A percentile compares a stretch with the other conserved stretches of the same genome.
phyloP scores from a whole-genome alignment of 1,140 invertebrate species.

The Drosophila littoralis region DNA sequence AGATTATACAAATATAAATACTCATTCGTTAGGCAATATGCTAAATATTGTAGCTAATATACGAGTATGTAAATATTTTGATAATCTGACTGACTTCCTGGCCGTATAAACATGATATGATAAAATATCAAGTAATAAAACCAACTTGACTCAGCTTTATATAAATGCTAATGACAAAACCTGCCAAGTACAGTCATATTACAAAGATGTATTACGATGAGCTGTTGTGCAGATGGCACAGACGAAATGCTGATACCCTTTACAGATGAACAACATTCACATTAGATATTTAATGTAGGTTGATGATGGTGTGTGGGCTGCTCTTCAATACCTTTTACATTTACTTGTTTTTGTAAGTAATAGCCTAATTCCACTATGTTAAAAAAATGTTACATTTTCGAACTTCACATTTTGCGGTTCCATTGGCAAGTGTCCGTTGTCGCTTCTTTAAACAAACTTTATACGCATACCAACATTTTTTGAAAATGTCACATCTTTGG shows the following conservation, averaged over 20 bases:
- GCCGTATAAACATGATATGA: constrained; percentile 22
- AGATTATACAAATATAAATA: constrained; percentile 22
- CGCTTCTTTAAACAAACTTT: no score
- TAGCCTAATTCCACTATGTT: no score
- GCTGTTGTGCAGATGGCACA: background rate
- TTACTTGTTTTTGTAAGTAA: no score
- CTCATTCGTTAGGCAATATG: constrained; percentile 16
- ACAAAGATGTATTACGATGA: background rate
- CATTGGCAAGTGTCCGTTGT: no score
- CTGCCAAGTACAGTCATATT: background rate
- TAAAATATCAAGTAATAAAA: constrained; percentile 17
- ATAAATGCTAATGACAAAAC: background rate
- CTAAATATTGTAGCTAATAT: constrained; percentile 1
- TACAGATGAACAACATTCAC: background rate
- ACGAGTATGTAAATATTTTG: constrained; percentile 9
- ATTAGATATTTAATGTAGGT: background rate
- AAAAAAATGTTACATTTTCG: no score
- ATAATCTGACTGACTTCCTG: background rate
- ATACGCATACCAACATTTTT: no score
- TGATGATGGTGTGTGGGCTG: no score
- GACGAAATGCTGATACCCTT: background rate
- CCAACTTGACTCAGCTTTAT: constrained; percentile 2
- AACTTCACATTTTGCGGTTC: no score
- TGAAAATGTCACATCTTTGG: no score
- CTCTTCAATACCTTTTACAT: no score